A percentile compares a stretch with the other conserved stretches of the same genome.
These are phyloP conservation scores for Metaphire vulgaris DNA, from an alignment of 1,140 invertebrate species.

Conservation along the genomic window DNA sequence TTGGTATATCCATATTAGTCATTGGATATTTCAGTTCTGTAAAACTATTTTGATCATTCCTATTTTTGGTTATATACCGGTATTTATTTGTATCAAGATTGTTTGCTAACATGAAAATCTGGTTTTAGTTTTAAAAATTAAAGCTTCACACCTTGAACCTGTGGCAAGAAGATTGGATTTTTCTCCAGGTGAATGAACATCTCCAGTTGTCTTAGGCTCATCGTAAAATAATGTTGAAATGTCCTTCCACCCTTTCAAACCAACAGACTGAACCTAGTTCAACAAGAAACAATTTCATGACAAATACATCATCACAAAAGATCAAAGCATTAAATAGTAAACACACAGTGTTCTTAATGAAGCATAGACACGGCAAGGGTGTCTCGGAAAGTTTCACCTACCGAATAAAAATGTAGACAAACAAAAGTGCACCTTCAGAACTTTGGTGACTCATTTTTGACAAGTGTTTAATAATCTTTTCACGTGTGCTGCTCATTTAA, in stretches of 20 bases:
- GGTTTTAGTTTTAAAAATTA: too few species aligned
- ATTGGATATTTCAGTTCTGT: too few species aligned
- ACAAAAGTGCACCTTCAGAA: not conserved
- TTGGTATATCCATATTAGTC: too few species aligned
- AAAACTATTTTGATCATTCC: too few species aligned
- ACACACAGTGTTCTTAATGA: not conserved
- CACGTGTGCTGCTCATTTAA: too few species aligned
- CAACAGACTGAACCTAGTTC: constrained; percentile 18
- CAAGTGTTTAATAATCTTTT: too few species aligned
- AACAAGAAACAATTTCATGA: not conserved
- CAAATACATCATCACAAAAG: not conserved
- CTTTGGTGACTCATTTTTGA: not conserved
- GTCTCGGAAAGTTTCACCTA: not conserved
- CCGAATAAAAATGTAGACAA: too few species aligned
- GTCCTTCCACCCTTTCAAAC: constrained; percentile 23
- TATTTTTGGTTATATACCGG: too few species aligned
- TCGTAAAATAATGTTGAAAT: constrained; percentile 15
- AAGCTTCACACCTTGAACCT: not conserved
- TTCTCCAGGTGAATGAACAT: not conserved
- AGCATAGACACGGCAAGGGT: too few species aligned
- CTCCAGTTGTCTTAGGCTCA: not conserved
- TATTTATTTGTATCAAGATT: too few species aligned
- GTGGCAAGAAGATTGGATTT: not conserved
- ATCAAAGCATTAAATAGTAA: not conserved
- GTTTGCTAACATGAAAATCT: too few species aligned